A percentile compares a stretch with the other conserved stretches of the same genome.
Evolutionary conservation across 2,797 vertebrate genomes (phyloP).

Genomic region (Macrochelys suwanniensis): DNA sequence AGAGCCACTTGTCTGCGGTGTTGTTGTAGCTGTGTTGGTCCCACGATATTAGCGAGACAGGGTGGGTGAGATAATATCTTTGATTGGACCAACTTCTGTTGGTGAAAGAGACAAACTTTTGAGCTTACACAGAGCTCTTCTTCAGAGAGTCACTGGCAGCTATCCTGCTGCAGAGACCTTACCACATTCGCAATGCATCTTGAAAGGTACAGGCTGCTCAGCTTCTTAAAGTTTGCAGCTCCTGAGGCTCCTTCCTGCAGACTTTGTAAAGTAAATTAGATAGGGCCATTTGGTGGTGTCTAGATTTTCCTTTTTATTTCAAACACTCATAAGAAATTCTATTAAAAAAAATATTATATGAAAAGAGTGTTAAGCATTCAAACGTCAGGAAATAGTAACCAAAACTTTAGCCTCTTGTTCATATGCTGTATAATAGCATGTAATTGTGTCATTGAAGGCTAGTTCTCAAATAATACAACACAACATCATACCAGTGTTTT

Average conservation of each 20-base stretch:
- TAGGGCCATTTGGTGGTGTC: not conserved
- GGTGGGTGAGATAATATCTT: not conserved
- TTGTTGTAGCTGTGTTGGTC: not conserved
- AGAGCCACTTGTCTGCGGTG: not conserved
- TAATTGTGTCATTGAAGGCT: not conserved
- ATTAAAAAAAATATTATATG: not conserved
- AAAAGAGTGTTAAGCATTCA: not conserved
- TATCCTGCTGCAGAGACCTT: not conserved
- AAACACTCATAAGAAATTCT: not conserved
- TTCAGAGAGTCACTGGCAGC: not conserved
- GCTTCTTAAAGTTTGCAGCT: not conserved
- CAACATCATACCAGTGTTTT: not conserved
- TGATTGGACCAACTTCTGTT: not conserved
- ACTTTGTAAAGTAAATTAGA: not conserved
- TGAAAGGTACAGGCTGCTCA: not conserved
- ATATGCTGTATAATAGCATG: slow-evolving; percentile 28
- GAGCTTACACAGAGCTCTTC: not conserved
- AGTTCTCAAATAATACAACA: not conserved
- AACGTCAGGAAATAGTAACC: not conserved
- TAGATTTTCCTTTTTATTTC: slow-evolving; percentile 1
- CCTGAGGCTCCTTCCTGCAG: not conserved
- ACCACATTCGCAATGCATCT: not conserved
- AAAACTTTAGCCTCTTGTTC: not conserved
- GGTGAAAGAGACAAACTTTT: not conserved
- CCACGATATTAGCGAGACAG: not conserved